phyloP scores from a whole-genome alignment of 2,797 vertebrate species.

The Halcyon badia region DNA sequence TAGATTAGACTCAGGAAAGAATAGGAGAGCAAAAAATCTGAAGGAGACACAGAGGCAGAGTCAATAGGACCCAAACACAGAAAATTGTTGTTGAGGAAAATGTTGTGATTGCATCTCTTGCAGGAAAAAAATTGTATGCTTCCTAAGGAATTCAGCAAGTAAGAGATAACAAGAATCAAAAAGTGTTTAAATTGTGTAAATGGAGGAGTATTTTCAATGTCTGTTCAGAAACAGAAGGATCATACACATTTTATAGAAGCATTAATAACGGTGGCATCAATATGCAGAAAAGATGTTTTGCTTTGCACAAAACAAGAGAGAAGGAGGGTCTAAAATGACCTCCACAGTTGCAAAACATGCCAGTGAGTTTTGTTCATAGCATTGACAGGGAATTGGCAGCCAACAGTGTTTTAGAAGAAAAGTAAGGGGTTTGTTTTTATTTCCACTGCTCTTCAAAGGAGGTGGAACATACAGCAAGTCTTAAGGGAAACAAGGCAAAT shows the following conservation, averaged over 20 bases:
- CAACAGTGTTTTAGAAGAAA: background rate
- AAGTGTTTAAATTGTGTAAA: background rate
- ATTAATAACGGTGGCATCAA: rapidly evolving
- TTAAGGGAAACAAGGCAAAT: background rate
- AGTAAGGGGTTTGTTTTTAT: background rate
- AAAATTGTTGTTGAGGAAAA: background rate
- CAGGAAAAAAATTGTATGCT: background rate
- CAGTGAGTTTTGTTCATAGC: background rate
- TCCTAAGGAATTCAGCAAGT: background rate
- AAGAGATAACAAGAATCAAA: background rate
- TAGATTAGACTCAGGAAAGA: background rate
- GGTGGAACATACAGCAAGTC: background rate
- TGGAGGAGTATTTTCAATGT: background rate
- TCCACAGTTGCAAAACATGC: background rate
- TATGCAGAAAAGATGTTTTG: background rate
- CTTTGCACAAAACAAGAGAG: background rate
- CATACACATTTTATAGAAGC: background rate
- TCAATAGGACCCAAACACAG: background rate
- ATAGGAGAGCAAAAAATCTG: background rate
- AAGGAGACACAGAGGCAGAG: background rate
- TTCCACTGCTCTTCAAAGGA: background rate
- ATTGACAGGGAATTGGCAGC: background rate
- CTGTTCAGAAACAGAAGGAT: background rate
- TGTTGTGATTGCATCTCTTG: background rate
- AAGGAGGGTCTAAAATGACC: background rate